Evolutionary conservation across 1,140 invertebrate genomes (phyloP), one percentile per base, ranked within the genome.

Genomic region (Drosophila kepulauana): DNA sequence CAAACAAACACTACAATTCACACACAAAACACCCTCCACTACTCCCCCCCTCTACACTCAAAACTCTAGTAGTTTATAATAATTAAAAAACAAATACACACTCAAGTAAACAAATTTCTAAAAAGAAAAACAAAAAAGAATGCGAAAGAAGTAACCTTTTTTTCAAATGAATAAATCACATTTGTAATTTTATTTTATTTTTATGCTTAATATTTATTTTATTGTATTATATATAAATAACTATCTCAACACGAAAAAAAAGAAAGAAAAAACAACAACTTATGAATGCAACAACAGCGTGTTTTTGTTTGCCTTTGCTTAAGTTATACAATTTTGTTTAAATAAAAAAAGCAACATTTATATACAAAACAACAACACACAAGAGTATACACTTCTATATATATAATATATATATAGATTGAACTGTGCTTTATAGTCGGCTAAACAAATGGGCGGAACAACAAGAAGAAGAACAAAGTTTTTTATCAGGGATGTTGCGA

Each of bases 121-220:
- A 54, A 58, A 72, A 49, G 2, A 68, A 54, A 46, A 13, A 10
- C 28, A n/a, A 52, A 15, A 69, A 70, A 38, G 8, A 8, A 57
- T 16, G 20, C 62, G 15, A 57, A 61, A 69, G 15, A 57, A 61
- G 63, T 54, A 58, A 74, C 54, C 45, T 71, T 57, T 75, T 76
- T 81, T 81, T 89, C 75, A 68, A 73, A 81, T 84, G 69, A 84
- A 66, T 66, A 81, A 81, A 78, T 41, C 58, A 78, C 67, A 77
- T 64, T 84, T 74, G 43, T 89, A 81, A 81, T 64, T 72, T 89
- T 89, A 85, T 90, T 82, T 73, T 76, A 90, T 28, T 71, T 76
- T 81, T 90, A 86, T 82, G 79, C 73, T 90, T 90, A 90, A 87
- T 90, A 90, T 90, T 90, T 90, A 90, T 90, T 90, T 90, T 86